Percentiles rank a stretch among this genome's conserved stretches.
phyloP scores from a whole-genome alignment of 2,888 invertebrate species.

The Bombyx huttoni region DNA sequence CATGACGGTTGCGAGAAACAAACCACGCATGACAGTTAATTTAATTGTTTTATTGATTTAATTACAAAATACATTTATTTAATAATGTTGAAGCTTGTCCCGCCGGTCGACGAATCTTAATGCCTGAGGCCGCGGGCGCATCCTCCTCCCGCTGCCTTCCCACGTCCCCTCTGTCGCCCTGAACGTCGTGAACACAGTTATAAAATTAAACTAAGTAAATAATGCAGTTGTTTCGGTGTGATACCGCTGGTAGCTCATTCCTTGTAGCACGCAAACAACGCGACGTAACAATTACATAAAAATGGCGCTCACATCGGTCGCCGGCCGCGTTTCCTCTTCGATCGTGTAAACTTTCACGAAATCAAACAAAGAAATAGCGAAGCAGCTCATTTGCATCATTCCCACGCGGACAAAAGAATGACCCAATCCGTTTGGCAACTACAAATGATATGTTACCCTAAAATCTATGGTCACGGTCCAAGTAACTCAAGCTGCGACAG shows the following conservation, averaged over 20 bases:
- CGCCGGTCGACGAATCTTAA: too few species aligned
- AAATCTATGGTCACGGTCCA: conserved; percentile 57
- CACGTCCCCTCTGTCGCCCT: too few species aligned
- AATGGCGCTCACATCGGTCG: conserved; percentile 67
- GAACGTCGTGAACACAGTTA: too few species aligned
- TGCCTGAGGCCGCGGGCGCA: too few species aligned
- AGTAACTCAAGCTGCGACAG: conserved; percentile 25
- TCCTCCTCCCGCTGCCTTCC: too few species aligned
- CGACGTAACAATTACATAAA: conserved; percentile 72
- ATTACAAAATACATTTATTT: too few species aligned
- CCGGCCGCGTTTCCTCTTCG: conserved; percentile 65
- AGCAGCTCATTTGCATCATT: conserved; percentile 68
- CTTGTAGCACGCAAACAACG: conserved; percentile 30
- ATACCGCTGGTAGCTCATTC: conserved; percentile 9
- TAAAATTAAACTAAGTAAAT: too few species aligned
- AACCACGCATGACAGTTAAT: too few species aligned
- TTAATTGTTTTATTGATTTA: too few species aligned
- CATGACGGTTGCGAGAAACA: too few species aligned
- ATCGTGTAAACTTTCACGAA: conserved; percentile 72
- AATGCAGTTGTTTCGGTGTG: neutral
- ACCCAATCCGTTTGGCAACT: conserved; percentile 67
- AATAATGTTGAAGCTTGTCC: too few species aligned
- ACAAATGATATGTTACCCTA: conserved; percentile 60
- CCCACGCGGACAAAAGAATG: conserved; percentile 71
- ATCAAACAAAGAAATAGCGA: conserved; percentile 72